Evolutionary conservation across 2,888 invertebrate genomes (phyloP), one percentile per base, ranked within the genome.

Genomic region (Spialia ferax): DNA sequence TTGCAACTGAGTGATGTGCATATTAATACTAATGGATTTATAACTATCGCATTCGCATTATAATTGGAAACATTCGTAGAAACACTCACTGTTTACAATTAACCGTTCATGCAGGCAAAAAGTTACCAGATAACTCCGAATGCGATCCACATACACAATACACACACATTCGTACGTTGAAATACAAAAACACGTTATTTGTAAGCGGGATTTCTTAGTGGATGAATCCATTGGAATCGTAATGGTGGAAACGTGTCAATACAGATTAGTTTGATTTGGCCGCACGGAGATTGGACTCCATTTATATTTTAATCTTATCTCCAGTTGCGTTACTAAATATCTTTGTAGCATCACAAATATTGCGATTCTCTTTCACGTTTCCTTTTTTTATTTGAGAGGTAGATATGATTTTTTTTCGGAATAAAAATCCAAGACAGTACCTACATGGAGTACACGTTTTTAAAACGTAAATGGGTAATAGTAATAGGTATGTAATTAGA

Each of bases 221-320:
- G 83, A 84, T 83, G 77, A 83, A 84, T 87, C 88, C 85, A 86
- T 82, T 83, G 83, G 81, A 93, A 84, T 89, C 92, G 88, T 81
- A 89, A 88, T 87, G 78, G 88, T 86, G 92, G 92, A 93, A 93
- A 93, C 89, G 82, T 91, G 93, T 91, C 93, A 88, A 92, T 91
- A 89, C 80, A 78, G 79, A 89, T 93, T 89, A 89, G 81, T 80
- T 71, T 78, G 84, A 87, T 82, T 77, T 78, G 79, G 55, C 69
- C 71, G 71, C 70, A 74, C 79, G 77, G 71, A 71, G 71, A 73
- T 68, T 70, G 71, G 63, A 54, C 63, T 56, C 70, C 68, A 62
- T 72, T 70, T 70, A 73, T 75, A 73, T 75, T 75, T 72, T 70
- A 72, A 70, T 73, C 69, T 70, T 73, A 67, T 67, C 67, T 67